Evolutionary conservation across 1,140 invertebrate species (phyloP).

Genomic region (Zaprionus camerounensis): DNA sequence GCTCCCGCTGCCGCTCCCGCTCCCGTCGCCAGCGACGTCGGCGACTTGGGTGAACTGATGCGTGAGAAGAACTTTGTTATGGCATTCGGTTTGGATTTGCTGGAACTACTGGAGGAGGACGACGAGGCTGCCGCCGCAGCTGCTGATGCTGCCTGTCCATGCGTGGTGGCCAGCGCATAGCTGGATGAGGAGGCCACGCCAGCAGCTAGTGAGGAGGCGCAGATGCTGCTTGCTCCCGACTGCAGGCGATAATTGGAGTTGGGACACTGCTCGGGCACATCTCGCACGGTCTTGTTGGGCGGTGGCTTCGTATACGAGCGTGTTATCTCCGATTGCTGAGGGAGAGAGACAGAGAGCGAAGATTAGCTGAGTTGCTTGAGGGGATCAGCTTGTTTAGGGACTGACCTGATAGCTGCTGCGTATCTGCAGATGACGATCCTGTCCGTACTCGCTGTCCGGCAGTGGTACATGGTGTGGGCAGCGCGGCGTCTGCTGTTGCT

Average conservation of each 20-base stretch:
- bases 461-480: constrained; percentile 87
- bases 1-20: constrained; percentile 24
- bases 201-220: constrained; percentile 18
- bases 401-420: constrained; percentile 86
- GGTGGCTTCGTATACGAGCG: constrained; percentile 84
- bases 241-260: constrained; percentile 70
- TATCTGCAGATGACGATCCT: constrained; percentile 86
- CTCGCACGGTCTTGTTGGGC: constrained; percentile 82
- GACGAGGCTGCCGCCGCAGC: constrained; percentile 26
- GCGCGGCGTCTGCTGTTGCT: constrained; percentile 85
- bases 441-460: constrained; percentile 87
- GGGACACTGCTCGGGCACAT: constrained; percentile 79
- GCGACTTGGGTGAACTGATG: constrained; percentile 83
- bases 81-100: constrained; percentile 82
- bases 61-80: constrained; percentile 83
- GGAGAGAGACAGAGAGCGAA: neutral
- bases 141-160: constrained; percentile 9
- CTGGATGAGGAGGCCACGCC: constrained; percentile 39
- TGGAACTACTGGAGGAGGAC: constrained; percentile 24
- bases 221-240: constrained; percentile 42
- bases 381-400: neutral
- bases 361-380: neutral
- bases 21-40: constrained; percentile 50
- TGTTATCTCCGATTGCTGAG: constrained; percentile 82
- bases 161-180: constrained; percentile 30